Evolutionary conservation across 2,797 vertebrate genomes (phyloP).

Genomic region (Lates japonicus): DNA sequence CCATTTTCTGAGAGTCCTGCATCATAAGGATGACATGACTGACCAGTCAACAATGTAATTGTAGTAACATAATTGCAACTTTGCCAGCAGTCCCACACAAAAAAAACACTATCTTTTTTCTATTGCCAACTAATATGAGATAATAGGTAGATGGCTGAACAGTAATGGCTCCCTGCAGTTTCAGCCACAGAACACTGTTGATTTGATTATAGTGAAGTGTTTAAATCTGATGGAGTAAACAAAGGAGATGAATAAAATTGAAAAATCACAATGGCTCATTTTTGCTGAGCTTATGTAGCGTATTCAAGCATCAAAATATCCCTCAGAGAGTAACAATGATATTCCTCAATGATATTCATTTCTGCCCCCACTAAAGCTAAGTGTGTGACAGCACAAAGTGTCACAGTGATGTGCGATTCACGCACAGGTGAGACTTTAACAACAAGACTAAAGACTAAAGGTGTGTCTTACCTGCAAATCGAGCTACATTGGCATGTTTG

Average conservation of each 20-base stretch:
- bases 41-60: constrained; percentile 59
- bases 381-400: not conserved
- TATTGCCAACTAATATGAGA: constrained; percentile 44
- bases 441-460: too few relatives aligned
- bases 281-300: not conserved
- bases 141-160: constrained; percentile 39
- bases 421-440: not conserved
- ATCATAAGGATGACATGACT: constrained; percentile 52
- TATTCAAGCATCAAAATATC: not conserved
- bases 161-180: constrained; percentile 53
- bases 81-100: constrained; percentile 17
- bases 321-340: not conserved
- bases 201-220: constrained; percentile 54
- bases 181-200: constrained; percentile 12
- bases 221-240: constrained; percentile 47
- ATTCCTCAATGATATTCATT: not conserved
- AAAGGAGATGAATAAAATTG: constrained; percentile 16
- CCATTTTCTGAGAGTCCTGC: constrained; percentile 25
- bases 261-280: not conserved
- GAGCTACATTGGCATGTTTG: constrained; percentile 95
- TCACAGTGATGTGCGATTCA: not conserved
- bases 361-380: not conserved
- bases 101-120: constrained; percentile 6
- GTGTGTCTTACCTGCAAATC: constrained; percentile 91
- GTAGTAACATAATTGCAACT: constrained; percentile 51